Evolutionary conservation across 2,113 vertebrate species (phyloP).

Genomic region (Butorides virescens): DNA sequence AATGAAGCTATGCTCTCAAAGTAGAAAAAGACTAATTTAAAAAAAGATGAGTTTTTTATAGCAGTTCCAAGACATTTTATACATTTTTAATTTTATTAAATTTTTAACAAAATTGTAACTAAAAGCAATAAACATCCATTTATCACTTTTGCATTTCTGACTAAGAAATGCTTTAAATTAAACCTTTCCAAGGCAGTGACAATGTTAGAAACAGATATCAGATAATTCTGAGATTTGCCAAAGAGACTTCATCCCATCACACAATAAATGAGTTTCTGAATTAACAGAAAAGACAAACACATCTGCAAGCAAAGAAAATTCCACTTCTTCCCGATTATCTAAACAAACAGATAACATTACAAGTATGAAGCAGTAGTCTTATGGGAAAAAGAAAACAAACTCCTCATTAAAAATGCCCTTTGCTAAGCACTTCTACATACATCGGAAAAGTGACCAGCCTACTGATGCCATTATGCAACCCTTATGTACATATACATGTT

Average conservation of each 20-base stretch:
- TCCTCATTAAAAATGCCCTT: conserved; percentile 47
- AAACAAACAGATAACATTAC: conserved; percentile 48
- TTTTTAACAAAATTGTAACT: not conserved
- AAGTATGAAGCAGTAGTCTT: not conserved
- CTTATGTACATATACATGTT: not conserved
- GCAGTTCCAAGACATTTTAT: not conserved
- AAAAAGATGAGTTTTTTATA: not conserved
- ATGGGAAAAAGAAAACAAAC: conserved; percentile 60
- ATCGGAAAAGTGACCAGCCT: not conserved
- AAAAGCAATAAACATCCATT: not conserved
- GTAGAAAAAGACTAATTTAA: not conserved
- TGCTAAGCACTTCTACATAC: not conserved
- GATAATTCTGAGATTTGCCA: not conserved
- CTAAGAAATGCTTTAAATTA: not conserved
- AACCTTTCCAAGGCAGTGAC: not conserved
- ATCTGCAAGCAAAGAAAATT: conserved; percentile 23
- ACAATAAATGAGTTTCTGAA: not conserved
- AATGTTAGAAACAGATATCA: not conserved
- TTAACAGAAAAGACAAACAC: not conserved
- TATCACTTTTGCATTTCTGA: not conserved
- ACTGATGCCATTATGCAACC: not conserved
- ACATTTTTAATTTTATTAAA: not conserved
- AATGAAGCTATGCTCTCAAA: not conserved
- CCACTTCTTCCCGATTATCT: conserved; percentile 13
- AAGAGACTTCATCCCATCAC: not conserved